Conservation (phyloP, 2,113 vertebrate species). For the Psittacula cyanocephala region DNA sequence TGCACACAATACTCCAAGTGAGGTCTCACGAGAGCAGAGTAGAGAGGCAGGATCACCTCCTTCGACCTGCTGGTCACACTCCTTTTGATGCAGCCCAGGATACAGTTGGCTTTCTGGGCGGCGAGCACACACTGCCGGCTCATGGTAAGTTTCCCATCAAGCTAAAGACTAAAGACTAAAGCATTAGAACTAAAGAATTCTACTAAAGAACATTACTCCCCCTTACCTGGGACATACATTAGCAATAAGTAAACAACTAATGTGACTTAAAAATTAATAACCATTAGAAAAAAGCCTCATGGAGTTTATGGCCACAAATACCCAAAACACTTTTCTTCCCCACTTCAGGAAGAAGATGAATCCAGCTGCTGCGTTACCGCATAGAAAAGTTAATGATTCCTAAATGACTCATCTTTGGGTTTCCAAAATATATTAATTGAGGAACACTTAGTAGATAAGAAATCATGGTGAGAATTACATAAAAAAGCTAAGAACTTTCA, state of each 20-base stretch:
- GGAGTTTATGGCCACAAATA: neutral
- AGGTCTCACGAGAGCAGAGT: too few relatives aligned
- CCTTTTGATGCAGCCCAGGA: too few relatives aligned
- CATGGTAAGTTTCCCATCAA: too few relatives aligned
- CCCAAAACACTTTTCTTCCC: neutral
- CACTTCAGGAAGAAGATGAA: neutral
- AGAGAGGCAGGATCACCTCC: too few relatives aligned
- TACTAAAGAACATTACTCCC: neutral
- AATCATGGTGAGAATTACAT: neutral
- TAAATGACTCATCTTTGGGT: accelerated
- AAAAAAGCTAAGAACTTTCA: neutral
- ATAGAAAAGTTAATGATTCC: neutral
- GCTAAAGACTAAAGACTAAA: too few relatives aligned
- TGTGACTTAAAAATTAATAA: neutral
- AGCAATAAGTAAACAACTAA: neutral
- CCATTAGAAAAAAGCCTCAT: neutral
- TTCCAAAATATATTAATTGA: neutral
- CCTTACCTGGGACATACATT: neutral
- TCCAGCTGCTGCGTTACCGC: neutral
- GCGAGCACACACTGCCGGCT: too few relatives aligned
- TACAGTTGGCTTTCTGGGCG: too few relatives aligned
- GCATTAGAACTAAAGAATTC: too few relatives aligned
- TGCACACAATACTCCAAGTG: too few relatives aligned
- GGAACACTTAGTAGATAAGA: neutral
- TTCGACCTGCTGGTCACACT: too few relatives aligned